These are phyloP conservation scores for Pocillopora damicornis DNA, from an alignment of 64 coral and sea anemone genomes.

Conservation along the genomic window DNA sequence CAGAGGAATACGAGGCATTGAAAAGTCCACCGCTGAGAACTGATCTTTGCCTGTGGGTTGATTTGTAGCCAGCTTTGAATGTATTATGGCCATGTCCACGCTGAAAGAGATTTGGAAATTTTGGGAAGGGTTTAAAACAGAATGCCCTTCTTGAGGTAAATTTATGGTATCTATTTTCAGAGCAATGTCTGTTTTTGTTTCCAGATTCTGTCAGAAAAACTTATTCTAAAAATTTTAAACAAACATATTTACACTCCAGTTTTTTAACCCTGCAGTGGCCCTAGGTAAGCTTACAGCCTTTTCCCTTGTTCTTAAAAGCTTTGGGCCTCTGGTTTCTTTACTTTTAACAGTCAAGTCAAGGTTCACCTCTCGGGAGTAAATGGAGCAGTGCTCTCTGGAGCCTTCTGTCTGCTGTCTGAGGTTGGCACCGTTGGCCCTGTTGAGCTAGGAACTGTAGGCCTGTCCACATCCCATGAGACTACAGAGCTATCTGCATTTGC, in stretches of 20 bases:
- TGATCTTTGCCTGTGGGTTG: slow-evolving; percentile 45
- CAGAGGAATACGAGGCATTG: slow-evolving; percentile 72
- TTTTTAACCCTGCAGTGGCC: no score
- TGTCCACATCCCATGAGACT: slow-evolving; percentile 26
- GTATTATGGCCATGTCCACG: slow-evolving; percentile 86
- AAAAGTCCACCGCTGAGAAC: slow-evolving; percentile 23
- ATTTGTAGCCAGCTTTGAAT: slow-evolving; percentile 76
- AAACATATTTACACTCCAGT: no score
- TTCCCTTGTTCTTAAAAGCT: no score
- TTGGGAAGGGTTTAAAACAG: background rate
- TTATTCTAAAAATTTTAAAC: no score
- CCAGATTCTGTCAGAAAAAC: no score
- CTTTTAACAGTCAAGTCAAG: background rate
- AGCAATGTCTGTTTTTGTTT: no score
- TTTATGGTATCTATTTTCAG: no score
- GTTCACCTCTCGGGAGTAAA: slow-evolving; percentile 42
- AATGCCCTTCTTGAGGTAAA: background rate
- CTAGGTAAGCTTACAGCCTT: no score
- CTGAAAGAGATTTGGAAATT: slow-evolving; percentile 13
- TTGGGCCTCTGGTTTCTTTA: background rate
- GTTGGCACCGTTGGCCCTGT: background rate
- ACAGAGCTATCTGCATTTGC: background rate
- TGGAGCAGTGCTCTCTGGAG: slow-evolving; percentile 17
- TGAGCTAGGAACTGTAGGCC: background rate
- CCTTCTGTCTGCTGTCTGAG: slow-evolving; percentile 10